Base-by-base conservation (phyloP, 2,888 invertebrate species). In the Acanthosepion pharaonis region DNA sequence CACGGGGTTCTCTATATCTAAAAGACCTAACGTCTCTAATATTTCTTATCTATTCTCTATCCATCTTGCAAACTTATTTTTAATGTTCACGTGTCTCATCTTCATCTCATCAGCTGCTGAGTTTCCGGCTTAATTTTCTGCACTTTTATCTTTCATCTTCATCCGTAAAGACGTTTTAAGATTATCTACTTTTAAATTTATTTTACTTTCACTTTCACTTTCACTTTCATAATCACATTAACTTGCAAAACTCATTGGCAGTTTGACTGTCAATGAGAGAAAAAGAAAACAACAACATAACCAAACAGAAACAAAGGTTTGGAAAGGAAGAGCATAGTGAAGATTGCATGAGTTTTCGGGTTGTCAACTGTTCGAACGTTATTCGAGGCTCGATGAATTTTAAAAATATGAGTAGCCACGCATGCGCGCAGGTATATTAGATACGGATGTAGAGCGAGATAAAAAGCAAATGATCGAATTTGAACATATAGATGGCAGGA, bases 81-180 rank as follows among this genome's bases (percentile, higher is more conserved):
- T 78, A 78, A 78, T 78, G 78, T 78, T 78, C 33, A 15, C 78
- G 11, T n/a, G 78, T 78, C 78, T 78, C n/a, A 78, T 78, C 78
- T 78, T 33, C 78, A n/a, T 78, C 78, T 78, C 78, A 78, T 78
- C 78, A 78, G 78, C 78, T 78, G 78, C 78, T 33, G 78, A 78
- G 78, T 33, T 78, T 78, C 78, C 15, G 78, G 33, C 78, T 78
- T 78, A 78, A 78, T 78, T 78, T 78, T 78, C n/a, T 15, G n/a
- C 78, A 78, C 33, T 78, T 78, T n/a, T n/a, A n/a, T 33, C n/a
- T n/a, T 33, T 78, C 78, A 78, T 78, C 78, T 33, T 78, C n/a
- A 78, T 78, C 78, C 78, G 33, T n/a, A 78, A 78, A 78, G 78
- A 78, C 78, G 78, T 78, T 33, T 78, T 78, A 33, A 78, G 78